Evolutionary conservation across 2,888 invertebrate genomes (phyloP).

Genomic region (Drosophila subsilvestris): DNA sequence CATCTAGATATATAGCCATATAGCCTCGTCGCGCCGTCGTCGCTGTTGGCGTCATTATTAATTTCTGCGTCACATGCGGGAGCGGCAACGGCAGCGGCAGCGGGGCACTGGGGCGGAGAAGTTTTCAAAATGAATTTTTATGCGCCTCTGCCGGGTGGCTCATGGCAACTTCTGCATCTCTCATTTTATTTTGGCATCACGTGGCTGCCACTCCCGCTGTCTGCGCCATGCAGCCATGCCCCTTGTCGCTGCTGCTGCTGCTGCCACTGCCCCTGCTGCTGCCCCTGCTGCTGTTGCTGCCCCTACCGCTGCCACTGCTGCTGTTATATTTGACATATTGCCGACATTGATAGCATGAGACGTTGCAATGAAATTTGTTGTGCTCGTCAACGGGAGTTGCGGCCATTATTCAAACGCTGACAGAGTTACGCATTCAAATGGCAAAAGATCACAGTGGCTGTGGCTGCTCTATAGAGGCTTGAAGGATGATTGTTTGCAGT

Average conservation of each 20-base stretch:
- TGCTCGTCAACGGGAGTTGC: constrained; percentile 72
- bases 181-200: constrained; percentile 66
- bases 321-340: constrained; percentile 71
- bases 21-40: constrained; percentile 44
- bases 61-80: constrained; percentile 63
- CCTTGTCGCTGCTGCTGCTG: constrained; percentile 18
- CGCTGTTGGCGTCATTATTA: constrained; percentile 68
- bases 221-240: constrained; percentile 9
- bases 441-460: background rate
- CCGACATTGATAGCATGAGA: constrained; percentile 76
- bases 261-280: constrained; percentile 31
- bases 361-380: constrained; percentile 78
- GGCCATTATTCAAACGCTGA: constrained; percentile 59
- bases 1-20: constrained; percentile 35
- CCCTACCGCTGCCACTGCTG: too few relatives aligned
- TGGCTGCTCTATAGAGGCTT: too few relatives aligned
- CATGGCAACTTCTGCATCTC: constrained; percentile 39
- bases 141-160: constrained; percentile 48
- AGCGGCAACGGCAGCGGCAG: constrained; percentile 3
- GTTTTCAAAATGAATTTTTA: constrained; percentile 67
- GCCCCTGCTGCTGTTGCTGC: constrained; percentile 7
- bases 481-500: too few relatives aligned
- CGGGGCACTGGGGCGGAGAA: constrained; percentile 31
- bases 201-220: constrained; percentile 50
- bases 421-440: constrained; percentile 40